A percentile compares a stretch with the other conserved stretches of the same genome.
phyloP scores from a whole-genome alignment of 2,888 invertebrate species.

The Nomada fucata region DNA sequence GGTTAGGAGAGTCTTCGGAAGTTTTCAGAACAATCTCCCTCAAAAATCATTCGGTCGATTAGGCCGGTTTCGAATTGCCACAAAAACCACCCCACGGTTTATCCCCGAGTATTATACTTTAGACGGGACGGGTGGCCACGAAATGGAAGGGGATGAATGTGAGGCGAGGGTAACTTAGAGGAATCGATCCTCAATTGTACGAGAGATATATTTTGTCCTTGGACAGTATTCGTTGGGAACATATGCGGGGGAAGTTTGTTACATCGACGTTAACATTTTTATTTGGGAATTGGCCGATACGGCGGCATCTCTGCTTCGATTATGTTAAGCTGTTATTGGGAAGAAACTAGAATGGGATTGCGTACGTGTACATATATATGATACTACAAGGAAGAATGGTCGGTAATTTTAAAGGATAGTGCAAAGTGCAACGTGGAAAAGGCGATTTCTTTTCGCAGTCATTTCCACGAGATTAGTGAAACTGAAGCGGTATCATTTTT shows the following conservation, averaged over 20 bases:
- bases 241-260: not conserved
- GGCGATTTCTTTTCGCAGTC: no score
- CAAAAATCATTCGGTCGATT: slow-evolving; percentile 80
- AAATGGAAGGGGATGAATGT: not conserved
- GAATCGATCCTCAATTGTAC: not conserved
- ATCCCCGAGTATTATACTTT: slow-evolving; percentile 39
- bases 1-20: slow-evolving; percentile 62
- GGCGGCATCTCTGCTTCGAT: no score
- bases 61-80: slow-evolving; percentile 61
- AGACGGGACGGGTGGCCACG: not conserved
- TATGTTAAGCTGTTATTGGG: no score
- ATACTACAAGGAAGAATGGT: no score
- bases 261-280: not conserved
- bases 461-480: no score
- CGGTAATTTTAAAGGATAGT: no score
- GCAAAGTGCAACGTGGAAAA: no score
- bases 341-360: no score
- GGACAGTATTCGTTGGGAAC: not conserved
- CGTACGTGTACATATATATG: no score
- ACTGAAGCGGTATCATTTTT: no score
- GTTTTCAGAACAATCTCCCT: slow-evolving; percentile 75
- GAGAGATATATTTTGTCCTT: not conserved
- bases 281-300: no score
- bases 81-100: slow-evolving; percentile 53
- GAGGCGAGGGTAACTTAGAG: slow-evolving; percentile 1